phyloP scores from a whole-genome alignment of 2,888 invertebrate genomes.

The Mesorhabditis belari region DNA sequence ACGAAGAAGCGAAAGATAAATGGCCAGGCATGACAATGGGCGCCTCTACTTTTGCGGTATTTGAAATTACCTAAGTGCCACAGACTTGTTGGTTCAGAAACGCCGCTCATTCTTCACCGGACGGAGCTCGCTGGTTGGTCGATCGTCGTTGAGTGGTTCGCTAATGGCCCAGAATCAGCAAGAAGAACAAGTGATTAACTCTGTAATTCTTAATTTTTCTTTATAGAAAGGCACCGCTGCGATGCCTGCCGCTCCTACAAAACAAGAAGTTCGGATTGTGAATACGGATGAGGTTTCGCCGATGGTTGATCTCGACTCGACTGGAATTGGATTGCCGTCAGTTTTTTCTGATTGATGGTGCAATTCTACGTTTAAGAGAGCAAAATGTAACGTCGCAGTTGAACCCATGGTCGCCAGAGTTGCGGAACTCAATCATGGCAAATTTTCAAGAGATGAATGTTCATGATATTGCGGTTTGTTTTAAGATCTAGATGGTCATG shows the following conservation, averaged over 20 bases:
- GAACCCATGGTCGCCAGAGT: constrained; percentile 74
- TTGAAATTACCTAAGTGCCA: background rate
- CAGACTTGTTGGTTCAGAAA: background rate
- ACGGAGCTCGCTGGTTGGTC: background rate
- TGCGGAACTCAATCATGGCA: constrained; percentile 67
- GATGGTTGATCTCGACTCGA: background rate
- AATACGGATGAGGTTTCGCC: background rate
- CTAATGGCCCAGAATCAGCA: no score
- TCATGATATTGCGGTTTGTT: constrained; percentile 23
- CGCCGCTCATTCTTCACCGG: background rate
- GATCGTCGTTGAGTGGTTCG: background rate
- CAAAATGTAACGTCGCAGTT: constrained; percentile 51
- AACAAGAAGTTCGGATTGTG: no score
- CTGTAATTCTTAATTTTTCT: background rate
- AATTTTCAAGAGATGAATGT: constrained; percentile 12
- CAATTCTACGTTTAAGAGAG: no score
- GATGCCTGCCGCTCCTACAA: background rate
- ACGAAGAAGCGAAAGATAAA: no score
- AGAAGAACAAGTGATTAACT: background rate
- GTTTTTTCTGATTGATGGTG: no score
- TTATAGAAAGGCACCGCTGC: no score
- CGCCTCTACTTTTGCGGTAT: background rate
- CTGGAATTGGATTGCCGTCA: constrained; percentile 8
- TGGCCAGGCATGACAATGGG: background rate
- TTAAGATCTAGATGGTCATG: background rate